Percentiles rank a stretch among this genome's conserved stretches.
These are phyloP conservation scores for Ictidomys tridecemlineatus DNA, from an alignment of 2,113 vertebrate species.

Conservation along the genomic window DNA sequence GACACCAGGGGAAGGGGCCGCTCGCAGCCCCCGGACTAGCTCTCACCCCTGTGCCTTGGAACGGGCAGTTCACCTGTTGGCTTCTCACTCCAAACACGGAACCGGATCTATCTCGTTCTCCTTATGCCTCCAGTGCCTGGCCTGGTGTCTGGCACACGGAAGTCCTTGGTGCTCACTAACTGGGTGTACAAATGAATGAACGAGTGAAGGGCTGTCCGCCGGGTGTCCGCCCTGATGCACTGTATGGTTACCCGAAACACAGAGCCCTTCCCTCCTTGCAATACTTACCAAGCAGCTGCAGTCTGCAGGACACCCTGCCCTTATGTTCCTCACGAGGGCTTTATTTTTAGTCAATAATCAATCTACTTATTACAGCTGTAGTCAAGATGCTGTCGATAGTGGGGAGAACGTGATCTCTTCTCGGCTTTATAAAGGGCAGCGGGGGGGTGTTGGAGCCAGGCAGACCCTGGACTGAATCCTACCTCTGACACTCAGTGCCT, in stretches of 20 bases:
- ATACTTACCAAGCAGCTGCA: not conserved
- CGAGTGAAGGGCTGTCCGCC: not conserved
- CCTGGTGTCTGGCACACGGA: not conserved
- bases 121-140: not conserved
- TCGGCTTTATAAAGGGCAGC: not conserved
- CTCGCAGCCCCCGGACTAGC: not conserved
- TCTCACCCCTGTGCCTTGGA: not conserved
- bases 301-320: not conserved
- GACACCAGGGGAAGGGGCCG: not conserved
- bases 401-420: not conserved
- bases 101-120: not conserved
- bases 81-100: not conserved
- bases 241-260: not conserved
- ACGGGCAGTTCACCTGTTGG: not conserved
- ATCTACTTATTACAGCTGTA: not conserved
- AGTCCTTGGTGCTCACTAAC: not conserved
- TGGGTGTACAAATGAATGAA: not conserved
- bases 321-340: not conserved
- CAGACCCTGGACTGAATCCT: not conserved
- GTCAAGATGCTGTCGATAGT: not conserved
- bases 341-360: conserved; percentile 36
- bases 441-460: not conserved
- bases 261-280: not conserved
- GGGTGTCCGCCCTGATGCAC: not conserved
- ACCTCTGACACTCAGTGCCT: not conserved